phyloP scores from a whole-genome alignment of 2,113 vertebrate species.

The Rhagologus leucostigma region DNA sequence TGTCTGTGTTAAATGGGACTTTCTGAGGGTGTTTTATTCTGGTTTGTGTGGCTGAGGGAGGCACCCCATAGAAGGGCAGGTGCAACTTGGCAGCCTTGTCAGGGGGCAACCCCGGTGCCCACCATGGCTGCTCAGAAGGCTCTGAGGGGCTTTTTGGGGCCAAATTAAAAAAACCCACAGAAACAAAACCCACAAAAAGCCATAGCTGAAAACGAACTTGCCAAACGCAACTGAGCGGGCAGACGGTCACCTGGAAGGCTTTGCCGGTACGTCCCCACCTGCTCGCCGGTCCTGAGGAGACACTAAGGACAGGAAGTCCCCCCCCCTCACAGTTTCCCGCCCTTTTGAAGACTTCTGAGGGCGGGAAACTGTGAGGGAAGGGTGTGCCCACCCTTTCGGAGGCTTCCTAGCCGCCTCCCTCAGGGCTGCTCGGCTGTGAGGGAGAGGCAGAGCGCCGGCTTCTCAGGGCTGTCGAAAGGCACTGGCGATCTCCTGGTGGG shows the following conservation, averaged over 20 bases:
- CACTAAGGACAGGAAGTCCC: fast-evolving
- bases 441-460: fast-evolving
- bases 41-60: fast-evolving
- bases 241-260: fast-evolving
- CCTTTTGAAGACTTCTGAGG: not conserved
- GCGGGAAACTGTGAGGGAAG: not conserved
- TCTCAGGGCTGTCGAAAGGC: fast-evolving
- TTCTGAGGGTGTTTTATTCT: fast-evolving
- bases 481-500: fast-evolving
- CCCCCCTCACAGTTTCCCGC: not conserved
- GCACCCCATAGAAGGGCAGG: fast-evolving
- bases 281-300: fast-evolving
- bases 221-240: fast-evolving
- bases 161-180: fast-evolving
- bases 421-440: fast-evolving
- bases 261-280: fast-evolving
- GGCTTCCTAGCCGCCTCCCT: fast-evolving
- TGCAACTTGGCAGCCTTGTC: fast-evolving
- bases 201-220: fast-evolving
- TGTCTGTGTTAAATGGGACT: fast-evolving
- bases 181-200: fast-evolving
- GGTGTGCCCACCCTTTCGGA: fast-evolving
- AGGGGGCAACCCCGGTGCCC: fast-evolving
- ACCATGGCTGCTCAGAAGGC: fast-evolving
- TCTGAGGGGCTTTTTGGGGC: fast-evolving